Evolutionary conservation across 2,888 invertebrate species (phyloP), one percentile per base, ranked within the genome.

Genomic region (Yponomeuta evonymella): DNA sequence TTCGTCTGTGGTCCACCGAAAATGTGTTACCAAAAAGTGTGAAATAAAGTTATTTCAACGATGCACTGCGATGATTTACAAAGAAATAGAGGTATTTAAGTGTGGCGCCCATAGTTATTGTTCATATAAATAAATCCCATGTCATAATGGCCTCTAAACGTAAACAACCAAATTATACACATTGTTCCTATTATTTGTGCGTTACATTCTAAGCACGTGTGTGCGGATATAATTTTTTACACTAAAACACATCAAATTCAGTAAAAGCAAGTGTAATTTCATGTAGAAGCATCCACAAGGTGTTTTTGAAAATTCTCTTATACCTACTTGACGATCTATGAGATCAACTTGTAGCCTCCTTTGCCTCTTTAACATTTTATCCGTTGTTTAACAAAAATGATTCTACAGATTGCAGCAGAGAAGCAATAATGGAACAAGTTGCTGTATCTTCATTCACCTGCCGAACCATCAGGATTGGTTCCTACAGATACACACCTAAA

Each of bases 401-500:
- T 73, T 75, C 36, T 82, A 65, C 80, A 95, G 95, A 94, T 83
- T 88, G 88, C 70, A 93, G 93, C 74, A 87, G 94, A 79, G 93
- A 93, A 77, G 93, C 93, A 82, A 85, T 62, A 93, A 93, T 73
- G 83, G 79, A 66, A 76, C 86, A 93, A 75, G 89, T 91, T 67
- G 80, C 93, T 69, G 91, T 91, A 70, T 94, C 94, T n/a, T 86
- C 93, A 68, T 80, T 96, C 12, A 86, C 90, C 29, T 97, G 97
- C 84, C 94, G 96, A 75, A 95, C 96, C 30, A 94, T 98, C 71
- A 93, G 97, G 75, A 95, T 98, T 82, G 98, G 98, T 63, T 96
- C 97, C 23, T 96, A 97, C 83, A 95, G 96, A 89, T 96, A 95
- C 80, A 93, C 94, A 75, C 95, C 97, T 43, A 93, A 93, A 73